phyloP scores from a whole-genome alignment of 2,797 vertebrate species.

The Zalophus californianus region DNA sequence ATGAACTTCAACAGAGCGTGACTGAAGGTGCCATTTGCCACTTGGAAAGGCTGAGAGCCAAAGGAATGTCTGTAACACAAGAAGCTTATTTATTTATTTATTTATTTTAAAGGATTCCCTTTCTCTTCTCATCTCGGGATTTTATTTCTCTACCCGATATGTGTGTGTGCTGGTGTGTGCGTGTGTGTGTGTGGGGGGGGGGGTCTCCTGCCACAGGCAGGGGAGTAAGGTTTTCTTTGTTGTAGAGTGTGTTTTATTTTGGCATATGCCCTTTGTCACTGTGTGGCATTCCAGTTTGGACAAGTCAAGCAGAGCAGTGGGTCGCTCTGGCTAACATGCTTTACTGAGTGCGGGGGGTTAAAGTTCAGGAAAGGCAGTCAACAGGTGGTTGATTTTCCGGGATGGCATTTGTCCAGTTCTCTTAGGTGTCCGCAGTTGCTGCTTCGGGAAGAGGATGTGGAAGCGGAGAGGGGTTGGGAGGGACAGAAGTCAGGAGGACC shows the following conservation, averaged over 20 bases:
- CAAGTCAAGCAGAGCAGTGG: neutral
- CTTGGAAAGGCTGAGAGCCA: neutral
- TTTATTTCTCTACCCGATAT: neutral
- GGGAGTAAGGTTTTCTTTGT: neutral
- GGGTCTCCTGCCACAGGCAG: neutral
- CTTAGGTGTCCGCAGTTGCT: slow-evolving; percentile 23
- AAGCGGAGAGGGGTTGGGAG: neutral
- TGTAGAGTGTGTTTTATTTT: neutral
- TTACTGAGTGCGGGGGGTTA: neutral
- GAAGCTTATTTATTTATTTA: neutral
- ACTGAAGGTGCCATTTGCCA: neutral
- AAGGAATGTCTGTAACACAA: slow-evolving; percentile 3
- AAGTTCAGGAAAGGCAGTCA: neutral
- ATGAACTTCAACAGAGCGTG: neutral
- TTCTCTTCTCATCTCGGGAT: neutral
- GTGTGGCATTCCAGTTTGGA: neutral
- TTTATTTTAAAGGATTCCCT: neutral
- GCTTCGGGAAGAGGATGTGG: neutral
- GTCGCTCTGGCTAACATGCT: neutral
- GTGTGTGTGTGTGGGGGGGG: neutral
- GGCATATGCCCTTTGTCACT: neutral
- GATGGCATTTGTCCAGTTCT: neutral
- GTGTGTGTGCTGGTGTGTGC: neutral
- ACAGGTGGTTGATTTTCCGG: neutral
- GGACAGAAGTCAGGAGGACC: neutral